Base-by-base conservation (phyloP, 1,140 invertebrate genomes). In the Dendroctonus valens region DNA sequence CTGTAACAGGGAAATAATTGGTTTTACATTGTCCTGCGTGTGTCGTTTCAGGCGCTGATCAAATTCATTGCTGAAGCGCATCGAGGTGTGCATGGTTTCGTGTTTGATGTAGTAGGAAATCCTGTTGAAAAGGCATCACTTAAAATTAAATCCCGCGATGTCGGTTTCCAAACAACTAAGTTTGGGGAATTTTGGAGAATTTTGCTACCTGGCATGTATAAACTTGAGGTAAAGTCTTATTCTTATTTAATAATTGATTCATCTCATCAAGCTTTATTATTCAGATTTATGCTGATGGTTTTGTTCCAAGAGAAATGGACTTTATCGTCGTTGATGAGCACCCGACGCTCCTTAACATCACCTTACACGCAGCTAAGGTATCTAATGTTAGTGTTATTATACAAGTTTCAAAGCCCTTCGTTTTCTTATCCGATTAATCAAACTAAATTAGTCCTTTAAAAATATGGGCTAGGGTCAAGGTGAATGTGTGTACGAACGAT, bases 141-240 rank as follows among this genome's bases (percentile, higher is more conserved):
- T 41, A 92, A 91, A 76, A 86, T 97, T 5, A 93, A 92, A 79
- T 86, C 88, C 0, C 85, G 93, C 40, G 91, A 95, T 75, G 91
- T 96, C 61, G 90, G 90, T 12, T 95, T 94, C 78, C 89, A 90
- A 74, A 92, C 91, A 5, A 95, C 92, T 1, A 91, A 92, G 78
- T 91, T 93, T 71, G 94, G 94, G n/a, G 93, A 96, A 81, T 96
- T 93, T 80, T 96, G 93, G 93, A 85, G 92, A 67, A 90, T 95
- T 41, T 80, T 95, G 6, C 73, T 94, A 49, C 93, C 93, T 3
- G 93, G 93, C 73, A 81, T 86, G 42, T 94, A 96, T 78, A 89
- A 87, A 71, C 76, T 95, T 26, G 90, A 94, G 83, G 92, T 93
- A 79, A 79, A 38, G n/a, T n/a, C 15, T 8, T 52, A 52, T 52